Evolutionary conservation across 2,797 vertebrate genomes (phyloP), one percentile per base, ranked within the genome.

Genomic region (Siniperca obscura): DNA sequence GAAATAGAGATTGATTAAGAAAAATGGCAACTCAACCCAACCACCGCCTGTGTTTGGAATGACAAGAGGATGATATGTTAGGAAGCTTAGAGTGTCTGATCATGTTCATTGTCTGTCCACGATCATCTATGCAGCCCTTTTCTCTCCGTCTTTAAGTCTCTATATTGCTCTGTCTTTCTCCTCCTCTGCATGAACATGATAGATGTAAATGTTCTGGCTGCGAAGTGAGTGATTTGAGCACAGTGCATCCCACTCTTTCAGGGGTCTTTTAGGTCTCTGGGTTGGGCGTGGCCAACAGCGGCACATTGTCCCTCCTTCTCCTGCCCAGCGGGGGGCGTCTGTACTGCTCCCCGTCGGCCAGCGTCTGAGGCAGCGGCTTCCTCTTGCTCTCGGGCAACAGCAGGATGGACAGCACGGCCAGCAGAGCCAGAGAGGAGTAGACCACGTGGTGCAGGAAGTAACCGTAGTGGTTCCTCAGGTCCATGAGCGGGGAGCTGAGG

Each of bases 311-410:
- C 79, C 96, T 94, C 91, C 96, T 88, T 91, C 95, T 91, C 78
- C 96, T 81, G 83, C 95, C 96, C 90, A 98, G 94, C 2, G 97
- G 97, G 8, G 97, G 97, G 69, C 96, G 94, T 1, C 95, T 94
- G 93, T 96, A 98, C 87, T 96, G 96, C 87, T 98, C 97, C 8
- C 97, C 97, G 0, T 98, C 97, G 0, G 91, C 92, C 83, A 98
- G 95, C 22, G 95, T 96, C 93, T 98, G 97, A 0, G 97, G 97
- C 89, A 98, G 94, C 0, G 96, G 94, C 92, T 98, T 97, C 90
- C 97, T 96, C 91, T 97, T 97, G 95, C 97, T 98, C 91, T 98
- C 97, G 0, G 97, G 97, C 76, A 98, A 95, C 78, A 98, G 95
- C 94, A 98, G 95, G 72, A 98, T 96, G 93, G 97, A 97, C 22